Base-by-base conservation (phyloP, 2,797 vertebrate genomes). In the Lates japonicus region DNA sequence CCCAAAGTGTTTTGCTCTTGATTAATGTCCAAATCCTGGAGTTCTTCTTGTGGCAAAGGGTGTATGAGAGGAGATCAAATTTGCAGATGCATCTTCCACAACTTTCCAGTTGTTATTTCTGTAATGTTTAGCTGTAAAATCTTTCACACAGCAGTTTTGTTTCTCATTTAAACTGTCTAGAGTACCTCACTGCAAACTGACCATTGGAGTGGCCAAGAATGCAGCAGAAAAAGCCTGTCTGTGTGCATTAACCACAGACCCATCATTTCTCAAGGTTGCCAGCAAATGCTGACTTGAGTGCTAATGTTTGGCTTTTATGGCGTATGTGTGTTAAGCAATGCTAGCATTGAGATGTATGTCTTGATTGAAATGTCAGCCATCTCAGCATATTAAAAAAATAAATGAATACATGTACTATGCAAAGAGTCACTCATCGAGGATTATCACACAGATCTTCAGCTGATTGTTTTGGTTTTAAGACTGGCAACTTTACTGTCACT, bases 11-110 rank as follows among this genome's bases (percentile, higher is more conserved):
- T 62, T 58, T 65, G 25, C 48, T 63, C 33, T 41, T 44, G 3
- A 69, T 57, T 16, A 55, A 54, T 42, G 17, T 64, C 16, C 13
- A 70, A 58, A 57, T 57, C 22, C 48, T 52, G 8, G 20, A 65
- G 25, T 10, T 39, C 54, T 29, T 62, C 19, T 41, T 52, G 6
- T 14, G 22, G 14, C 41, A 70, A 17, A 19, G 25, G 6, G 5
- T 20, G 6, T 1, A 37, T 41, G 10, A 17, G 5, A 22, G 22
- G 19, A 42, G 20, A 61, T 35, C 12, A 46, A 14, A 44, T 37
- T 44, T 46, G 22, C 17, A 60, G 16, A 11, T 57, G 2, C 19
- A n/a, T 51, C 11, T 12, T 41, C 7, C 6, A 20, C 22, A 39
- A 14, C 12, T 6, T 51, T 46, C 33, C 29, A 20, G 0, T 33